Evolutionary conservation across 2,888 invertebrate species (phyloP), one percentile per base, ranked within the genome.

Genomic region (Lamproptera curius): DNA sequence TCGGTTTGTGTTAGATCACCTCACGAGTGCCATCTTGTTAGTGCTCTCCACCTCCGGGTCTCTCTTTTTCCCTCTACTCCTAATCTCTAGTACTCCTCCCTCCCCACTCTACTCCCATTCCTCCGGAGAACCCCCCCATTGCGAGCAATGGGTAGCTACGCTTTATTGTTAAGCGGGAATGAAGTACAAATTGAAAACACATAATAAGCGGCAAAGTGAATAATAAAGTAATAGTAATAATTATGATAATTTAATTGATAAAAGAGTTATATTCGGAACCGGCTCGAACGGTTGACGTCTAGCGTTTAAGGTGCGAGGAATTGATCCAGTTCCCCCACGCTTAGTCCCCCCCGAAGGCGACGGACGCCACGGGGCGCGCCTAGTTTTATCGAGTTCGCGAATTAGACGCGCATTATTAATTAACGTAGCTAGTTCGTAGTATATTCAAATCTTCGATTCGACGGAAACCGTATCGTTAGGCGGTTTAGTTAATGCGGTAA

Each of bases 131-230:
- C 11, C 13, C 20, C 20, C 49, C 50, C 47, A 40, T 20, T 42
- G 33, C 26, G 43, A 44, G 43, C 44, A 15, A n/a, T n/a, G n/a
- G n/a, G n/a, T n/a, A n/a, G n/a, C n/a, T 44, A 53, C 51, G 48
- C 55, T 57, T 54, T 53, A 51, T 28, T 42, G 38, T 34, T 26
- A 34, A 49, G 15, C 40, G 41, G 66, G 73, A 77, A 73, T 69
- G 66, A 80, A 85, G 85, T 85, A 85, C 85, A 84, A 85, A 81
- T 64, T 64, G 71, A 73, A 28, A 31, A 70, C 63, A 61, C 74
- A 74, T 77, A 76, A 77, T 75, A 76, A 65, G 54, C 77, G 81
- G 79, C 78, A 11, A n/a, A 10, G 28, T 10, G 28, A 28, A 10
- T 10, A 28, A 28, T 28, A 28, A 28, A 28, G 9, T 10, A 28